These are phyloP conservation scores for Masticophis lateralis DNA, from an alignment of 2,797 vertebrate genomes.

Conservation along the genomic window DNA sequence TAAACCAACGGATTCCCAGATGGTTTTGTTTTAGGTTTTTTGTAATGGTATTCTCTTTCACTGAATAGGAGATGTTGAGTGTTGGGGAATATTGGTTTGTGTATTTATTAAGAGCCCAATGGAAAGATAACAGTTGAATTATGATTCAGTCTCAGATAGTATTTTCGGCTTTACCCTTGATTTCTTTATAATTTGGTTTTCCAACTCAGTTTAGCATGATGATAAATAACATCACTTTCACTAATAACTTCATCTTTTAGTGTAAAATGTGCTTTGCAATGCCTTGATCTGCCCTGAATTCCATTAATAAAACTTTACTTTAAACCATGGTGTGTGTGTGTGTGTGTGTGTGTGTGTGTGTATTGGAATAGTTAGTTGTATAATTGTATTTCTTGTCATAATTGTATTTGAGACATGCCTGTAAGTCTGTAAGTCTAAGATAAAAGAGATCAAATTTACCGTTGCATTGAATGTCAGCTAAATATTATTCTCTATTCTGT, in stretches of 20 bases:
- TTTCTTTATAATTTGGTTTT: constrained; percentile 36
- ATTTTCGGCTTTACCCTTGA: constrained; percentile 27
- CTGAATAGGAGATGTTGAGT: constrained; percentile 77
- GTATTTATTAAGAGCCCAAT: constrained; percentile 83
- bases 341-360: not conserved
- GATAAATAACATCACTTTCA: constrained; percentile 27
- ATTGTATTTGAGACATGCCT: constrained; percentile 60
- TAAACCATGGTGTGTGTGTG: not conserved
- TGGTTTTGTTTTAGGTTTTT: constrained; percentile 26
- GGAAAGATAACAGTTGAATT: constrained; percentile 50
- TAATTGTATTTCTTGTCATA: constrained; percentile 31
- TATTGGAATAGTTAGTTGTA: constrained; percentile 41
- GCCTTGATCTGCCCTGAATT: constrained; percentile 40
- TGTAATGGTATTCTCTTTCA: constrained; percentile 51
- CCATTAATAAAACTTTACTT: constrained; percentile 55
- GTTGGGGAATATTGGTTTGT: constrained; percentile 65
- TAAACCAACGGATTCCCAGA: not conserved
- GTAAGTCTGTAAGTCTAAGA: constrained; percentile 65
- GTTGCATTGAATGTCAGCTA: constrained; percentile 41
- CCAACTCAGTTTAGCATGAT: constrained; percentile 3
- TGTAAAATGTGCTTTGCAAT: constrained; percentile 46
- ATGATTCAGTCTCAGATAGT: constrained; percentile 36
- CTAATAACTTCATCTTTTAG: constrained; percentile 34
- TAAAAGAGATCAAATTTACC: constrained; percentile 60
- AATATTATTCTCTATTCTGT: not conserved